These are phyloP conservation scores for Lophura nycthemera DNA, from an alignment of 2,113 vertebrate species.

Conservation along the genomic window DNA sequence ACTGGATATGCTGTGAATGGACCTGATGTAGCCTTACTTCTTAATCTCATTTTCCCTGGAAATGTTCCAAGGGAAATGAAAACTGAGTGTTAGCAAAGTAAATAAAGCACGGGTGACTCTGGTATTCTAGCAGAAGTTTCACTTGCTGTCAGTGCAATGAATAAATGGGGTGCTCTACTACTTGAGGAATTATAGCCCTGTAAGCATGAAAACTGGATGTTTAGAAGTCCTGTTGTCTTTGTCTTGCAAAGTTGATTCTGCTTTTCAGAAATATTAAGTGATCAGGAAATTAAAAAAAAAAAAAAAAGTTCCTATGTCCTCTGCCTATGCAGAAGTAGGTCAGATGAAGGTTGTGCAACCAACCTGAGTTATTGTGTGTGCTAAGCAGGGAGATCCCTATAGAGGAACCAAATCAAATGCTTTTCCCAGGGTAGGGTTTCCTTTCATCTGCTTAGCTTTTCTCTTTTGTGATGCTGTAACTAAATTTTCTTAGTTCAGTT, in stretches of 20 bases:
- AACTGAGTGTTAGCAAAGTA: conserved; percentile 36
- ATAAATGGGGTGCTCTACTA: not conserved
- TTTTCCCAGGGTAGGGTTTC: not conserved
- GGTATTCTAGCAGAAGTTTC: not conserved
- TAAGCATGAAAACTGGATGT: not conserved
- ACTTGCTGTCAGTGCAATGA: not conserved
- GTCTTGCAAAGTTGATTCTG: not conserved
- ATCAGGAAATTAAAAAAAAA: not conserved
- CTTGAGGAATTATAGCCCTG: not conserved
- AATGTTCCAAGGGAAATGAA: conserved; percentile 38
- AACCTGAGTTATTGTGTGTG: conserved; percentile 17
- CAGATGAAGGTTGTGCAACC: conserved; percentile 18
- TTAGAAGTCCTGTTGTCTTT: not conserved
- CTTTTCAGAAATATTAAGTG: not conserved
- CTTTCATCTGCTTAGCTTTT: not conserved
- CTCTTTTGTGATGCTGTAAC: not conserved
- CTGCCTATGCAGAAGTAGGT: not conserved
- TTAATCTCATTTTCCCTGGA: conserved; percentile 49
- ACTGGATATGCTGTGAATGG: not conserved
- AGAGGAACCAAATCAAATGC: not conserved
- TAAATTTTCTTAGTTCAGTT: not conserved
- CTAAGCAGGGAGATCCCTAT: not conserved
- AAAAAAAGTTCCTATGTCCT: not conserved
- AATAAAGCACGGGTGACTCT: conserved; percentile 22
- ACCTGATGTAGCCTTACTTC: not conserved